These are phyloP conservation scores for Deroplatys truncata DNA, from an alignment of 2,888 invertebrate species.

Conservation along the genomic window DNA sequence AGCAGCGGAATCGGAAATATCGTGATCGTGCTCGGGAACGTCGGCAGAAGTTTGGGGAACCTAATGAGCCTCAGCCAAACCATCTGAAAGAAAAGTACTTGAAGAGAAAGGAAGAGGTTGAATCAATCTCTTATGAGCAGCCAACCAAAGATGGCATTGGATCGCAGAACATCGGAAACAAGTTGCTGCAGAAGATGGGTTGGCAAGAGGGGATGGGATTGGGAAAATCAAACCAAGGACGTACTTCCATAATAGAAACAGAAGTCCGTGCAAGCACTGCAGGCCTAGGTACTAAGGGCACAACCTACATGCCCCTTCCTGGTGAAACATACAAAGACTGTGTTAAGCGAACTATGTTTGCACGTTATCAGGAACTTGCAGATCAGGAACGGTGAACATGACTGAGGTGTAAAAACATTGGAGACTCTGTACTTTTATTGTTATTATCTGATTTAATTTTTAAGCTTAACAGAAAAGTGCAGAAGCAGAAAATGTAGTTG, in stretches of 20 bases:
- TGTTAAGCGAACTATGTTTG: constrained; percentile 85
- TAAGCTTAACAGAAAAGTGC: not conserved
- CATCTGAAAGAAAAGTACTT: constrained; percentile 68
- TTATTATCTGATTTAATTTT: not conserved
- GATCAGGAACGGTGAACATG: constrained; percentile 41
- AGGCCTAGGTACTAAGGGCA: constrained; percentile 80
- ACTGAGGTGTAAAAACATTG: not conserved
- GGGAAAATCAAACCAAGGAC: constrained; percentile 88
- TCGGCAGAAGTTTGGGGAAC: constrained; percentile 87
- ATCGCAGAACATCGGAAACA: constrained; percentile 90
- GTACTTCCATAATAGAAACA: constrained; percentile 78
- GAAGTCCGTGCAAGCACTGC: constrained; percentile 66
- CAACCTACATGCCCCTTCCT: constrained; percentile 71
- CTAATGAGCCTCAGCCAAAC: constrained; percentile 72
- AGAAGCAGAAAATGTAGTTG: not conserved
- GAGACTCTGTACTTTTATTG: not conserved
- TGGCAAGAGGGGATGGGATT: constrained; percentile 97
- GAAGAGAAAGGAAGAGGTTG: constrained; percentile 48
- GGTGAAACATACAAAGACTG: constrained; percentile 86
- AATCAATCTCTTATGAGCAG: constrained; percentile 45
- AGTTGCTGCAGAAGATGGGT: constrained; percentile 96
- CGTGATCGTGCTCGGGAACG: constrained; percentile 96
- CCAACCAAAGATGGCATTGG: constrained; percentile 67
- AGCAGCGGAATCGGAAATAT: constrained; percentile 56
- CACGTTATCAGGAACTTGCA: constrained; percentile 77